Evolutionary conservation across 1,140 invertebrate species (phyloP).

Genomic region (Archegozetes longisetosus): DNA sequence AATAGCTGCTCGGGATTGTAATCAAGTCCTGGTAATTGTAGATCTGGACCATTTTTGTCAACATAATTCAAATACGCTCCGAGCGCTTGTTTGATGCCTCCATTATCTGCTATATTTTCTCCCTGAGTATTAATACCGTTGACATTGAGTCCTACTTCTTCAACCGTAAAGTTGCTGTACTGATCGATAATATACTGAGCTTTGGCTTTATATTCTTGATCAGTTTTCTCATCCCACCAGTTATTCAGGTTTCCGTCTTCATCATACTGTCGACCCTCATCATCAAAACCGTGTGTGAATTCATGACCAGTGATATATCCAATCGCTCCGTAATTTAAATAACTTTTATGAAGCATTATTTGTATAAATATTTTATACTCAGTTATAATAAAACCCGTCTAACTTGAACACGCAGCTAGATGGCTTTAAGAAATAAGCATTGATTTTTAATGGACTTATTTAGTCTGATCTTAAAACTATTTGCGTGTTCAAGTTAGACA

Average conservation of each 20-base stretch:
- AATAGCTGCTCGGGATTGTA: constrained; percentile 59
- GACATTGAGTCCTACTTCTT: constrained; percentile 39
- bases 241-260: constrained; percentile 65
- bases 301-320: constrained; percentile 23
- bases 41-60: constrained; percentile 21
- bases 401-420: no score
- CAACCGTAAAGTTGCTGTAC: constrained; percentile 54
- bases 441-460: no score
- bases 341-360: background rate
- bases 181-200: constrained; percentile 73
- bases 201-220: constrained; percentile 50
- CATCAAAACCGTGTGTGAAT: constrained; percentile 36
- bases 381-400: no score
- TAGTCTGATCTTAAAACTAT: no score
- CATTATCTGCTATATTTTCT: constrained; percentile 41
- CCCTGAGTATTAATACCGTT: constrained; percentile 23
- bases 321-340: constrained; percentile 29
- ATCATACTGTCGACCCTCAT: constrained; percentile 60
- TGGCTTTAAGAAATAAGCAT: no score
- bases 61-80: constrained; percentile 15
- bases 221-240: constrained; percentile 68
- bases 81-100: constrained; percentile 34
- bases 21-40: constrained; percentile 53
- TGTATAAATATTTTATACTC: background rate
- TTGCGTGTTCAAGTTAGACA: no score